Base-by-base conservation (phyloP, 1,140 invertebrate species). In the Nymphalis io region DNA sequence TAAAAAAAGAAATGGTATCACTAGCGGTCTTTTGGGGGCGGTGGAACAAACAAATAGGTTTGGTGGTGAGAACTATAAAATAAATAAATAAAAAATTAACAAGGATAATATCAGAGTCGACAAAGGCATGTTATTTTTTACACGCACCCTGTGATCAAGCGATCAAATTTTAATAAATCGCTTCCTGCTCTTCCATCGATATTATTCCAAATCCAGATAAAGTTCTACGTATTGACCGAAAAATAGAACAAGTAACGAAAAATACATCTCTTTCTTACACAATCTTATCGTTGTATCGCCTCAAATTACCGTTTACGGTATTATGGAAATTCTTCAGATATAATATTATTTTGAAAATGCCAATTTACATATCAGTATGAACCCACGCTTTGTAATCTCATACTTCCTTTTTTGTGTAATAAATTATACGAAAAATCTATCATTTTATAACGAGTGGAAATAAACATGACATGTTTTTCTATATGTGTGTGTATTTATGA, bases 101-200 rank as follows among this genome's bases (percentile, higher is more conserved):
- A 62, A 71, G 69, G 69, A 71, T 71, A 66, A 64, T 65, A 70
- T 60, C 57, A 70, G 79, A 80, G 72, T 61, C 51, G 81, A 81
- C 78, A 85, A 80, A 78, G 74, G 67, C 76, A 67, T 80, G 73
- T 82, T 76, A 73, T 79, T 84, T 83, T 87, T 82, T 79, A 78
- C 72, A 68, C 57, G 61, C 74, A 69, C 60, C 59, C 73, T 83
- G 68, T 80, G 81, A 89, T 85, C 81, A 81, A 76, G 72, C 76
- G 83, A 83, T 87, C 81, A 79, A 81, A 81, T 73, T 88, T 78
- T 89, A 85, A 88, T 87, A 85, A 82, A 89, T 88, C 78, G 76
- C 76, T 88, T 89, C 84, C 87, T 87, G 87, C 73, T 61, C 73
- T 38, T 59, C 72, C 80, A 81, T 82, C 83, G 78, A 85, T 85